Conservation (phyloP, 2,888 invertebrate genomes). For the Polyploca ridens region DNA sequence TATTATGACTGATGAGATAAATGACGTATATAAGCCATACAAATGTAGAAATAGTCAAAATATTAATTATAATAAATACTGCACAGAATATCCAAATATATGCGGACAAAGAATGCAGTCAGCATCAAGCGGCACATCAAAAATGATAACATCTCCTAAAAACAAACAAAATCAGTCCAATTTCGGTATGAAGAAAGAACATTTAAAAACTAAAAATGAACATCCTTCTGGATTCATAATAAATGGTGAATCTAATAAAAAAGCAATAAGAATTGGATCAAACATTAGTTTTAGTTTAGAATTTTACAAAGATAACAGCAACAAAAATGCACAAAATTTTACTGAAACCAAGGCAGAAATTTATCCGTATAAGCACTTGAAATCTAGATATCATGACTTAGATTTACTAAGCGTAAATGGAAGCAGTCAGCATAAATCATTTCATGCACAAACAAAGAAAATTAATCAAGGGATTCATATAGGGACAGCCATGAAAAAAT, state of each 20-base stretch:
- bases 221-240: neutral
- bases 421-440: neutral
- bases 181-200: neutral
- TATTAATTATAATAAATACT: neutral
- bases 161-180: neutral
- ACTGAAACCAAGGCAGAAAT: neutral
- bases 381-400: neutral
- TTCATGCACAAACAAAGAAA: neutral
- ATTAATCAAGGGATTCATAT: slow-evolving; percentile 16
- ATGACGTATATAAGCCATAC: neutral
- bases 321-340: neutral
- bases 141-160: neutral
- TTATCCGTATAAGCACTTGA: neutral
- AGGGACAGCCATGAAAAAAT: slow-evolving; percentile 13
- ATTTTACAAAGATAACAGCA: neutral
- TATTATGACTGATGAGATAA: neutral
- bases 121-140: too few species aligned
- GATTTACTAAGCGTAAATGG: neutral
- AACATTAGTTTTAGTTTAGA: slow-evolving; percentile 7
- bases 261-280: neutral
- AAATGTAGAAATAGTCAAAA: neutral
- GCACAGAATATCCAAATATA: neutral
- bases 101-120: neutral
- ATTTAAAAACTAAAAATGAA: neutral
- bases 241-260: neutral